Conservation (phyloP, 2,888 invertebrate genomes). For the Coelopa pilipes region DNA sequence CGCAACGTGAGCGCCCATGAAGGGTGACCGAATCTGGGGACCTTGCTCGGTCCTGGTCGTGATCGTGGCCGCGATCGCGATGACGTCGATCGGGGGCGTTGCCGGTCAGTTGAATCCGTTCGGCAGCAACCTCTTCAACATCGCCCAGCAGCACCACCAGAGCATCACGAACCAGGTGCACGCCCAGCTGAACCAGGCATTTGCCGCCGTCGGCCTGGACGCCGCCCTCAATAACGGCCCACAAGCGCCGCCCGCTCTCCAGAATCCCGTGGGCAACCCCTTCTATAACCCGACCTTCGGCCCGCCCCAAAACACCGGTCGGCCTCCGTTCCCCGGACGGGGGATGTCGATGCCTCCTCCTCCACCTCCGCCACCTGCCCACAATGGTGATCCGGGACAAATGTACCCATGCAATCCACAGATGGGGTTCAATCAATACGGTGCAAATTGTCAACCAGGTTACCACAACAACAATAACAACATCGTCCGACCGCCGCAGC, state of each 20-base stretch:
- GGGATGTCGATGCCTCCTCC: neutral
- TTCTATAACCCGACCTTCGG: neutral
- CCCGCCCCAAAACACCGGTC: too few relatives aligned
- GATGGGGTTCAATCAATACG: too few relatives aligned
- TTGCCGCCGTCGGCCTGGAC: neutral
- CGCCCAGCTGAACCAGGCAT: neutral
- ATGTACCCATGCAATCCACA: too few relatives aligned
- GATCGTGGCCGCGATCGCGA: neutral
- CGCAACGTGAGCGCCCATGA: too few relatives aligned
- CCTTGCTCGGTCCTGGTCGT: too few relatives aligned
- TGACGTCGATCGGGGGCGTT: neutral
- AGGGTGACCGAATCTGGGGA: too few relatives aligned
- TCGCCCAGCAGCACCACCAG: constrained; percentile 3
- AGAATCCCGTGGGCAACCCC: neutral
- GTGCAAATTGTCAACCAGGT: too few relatives aligned
- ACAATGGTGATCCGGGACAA: too few relatives aligned
- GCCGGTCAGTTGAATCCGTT: neutral
- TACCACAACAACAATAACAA: neutral
- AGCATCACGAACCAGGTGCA: constrained; percentile 8
- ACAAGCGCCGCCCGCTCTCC: neutral
- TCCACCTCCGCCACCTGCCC: neutral
- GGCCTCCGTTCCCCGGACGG: too few relatives aligned
- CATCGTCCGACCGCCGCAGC: neutral
- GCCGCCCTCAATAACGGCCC: neutral
- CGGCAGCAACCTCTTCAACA: neutral